phyloP scores from a whole-genome alignment of 2,113 vertebrate genomes.

The Bos javanicus region DNA sequence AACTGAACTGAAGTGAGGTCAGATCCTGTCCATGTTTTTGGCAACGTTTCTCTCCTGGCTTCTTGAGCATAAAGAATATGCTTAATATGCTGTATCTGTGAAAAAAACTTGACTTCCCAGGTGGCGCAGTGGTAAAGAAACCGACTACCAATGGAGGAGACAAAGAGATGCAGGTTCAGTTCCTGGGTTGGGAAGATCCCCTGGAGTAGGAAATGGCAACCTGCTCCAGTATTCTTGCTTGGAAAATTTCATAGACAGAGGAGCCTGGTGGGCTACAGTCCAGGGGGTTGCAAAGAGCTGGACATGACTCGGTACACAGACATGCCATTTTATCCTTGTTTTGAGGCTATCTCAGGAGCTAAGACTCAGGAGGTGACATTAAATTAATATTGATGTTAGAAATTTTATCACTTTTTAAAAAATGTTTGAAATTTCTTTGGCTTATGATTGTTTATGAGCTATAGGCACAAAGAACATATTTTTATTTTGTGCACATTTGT shows the following conservation, averaged over 20 bases:
- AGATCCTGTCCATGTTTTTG: neutral
- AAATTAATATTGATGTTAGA: neutral
- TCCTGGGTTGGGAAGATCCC: neutral
- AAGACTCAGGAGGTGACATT: neutral
- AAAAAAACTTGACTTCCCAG: neutral
- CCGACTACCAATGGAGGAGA: fast-evolving
- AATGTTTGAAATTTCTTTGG: neutral
- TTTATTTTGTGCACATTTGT: neutral
- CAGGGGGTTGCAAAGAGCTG: neutral
- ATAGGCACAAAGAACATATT: neutral
- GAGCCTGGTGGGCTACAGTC: neutral
- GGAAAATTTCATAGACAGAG: neutral
- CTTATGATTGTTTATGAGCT: neutral
- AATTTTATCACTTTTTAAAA: neutral
- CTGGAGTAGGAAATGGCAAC: neutral
- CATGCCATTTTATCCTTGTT: neutral
- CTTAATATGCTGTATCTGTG: neutral
- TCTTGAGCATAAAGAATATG: neutral
- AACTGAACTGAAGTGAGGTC: too few relatives aligned
- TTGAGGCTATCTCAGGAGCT: neutral
- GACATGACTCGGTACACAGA: neutral
- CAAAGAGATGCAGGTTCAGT: neutral
- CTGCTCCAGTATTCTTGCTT: neutral
- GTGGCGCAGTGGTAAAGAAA: neutral
- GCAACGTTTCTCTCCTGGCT: neutral